Evolutionary conservation across 92 coral and sea anemone species (phyloP).

Genomic region (Meandrina meandrites): DNA sequence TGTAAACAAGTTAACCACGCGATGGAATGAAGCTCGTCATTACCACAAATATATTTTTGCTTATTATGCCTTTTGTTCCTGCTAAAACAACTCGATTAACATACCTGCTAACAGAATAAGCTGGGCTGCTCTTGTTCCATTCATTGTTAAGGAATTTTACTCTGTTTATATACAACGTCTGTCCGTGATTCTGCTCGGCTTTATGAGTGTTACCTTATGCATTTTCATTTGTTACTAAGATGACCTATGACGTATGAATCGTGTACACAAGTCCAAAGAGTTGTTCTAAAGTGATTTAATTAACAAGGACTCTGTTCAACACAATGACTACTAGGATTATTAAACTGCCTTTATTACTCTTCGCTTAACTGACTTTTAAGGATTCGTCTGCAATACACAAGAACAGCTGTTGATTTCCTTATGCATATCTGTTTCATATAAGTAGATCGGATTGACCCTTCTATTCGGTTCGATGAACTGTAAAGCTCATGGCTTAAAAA

Average conservation of each 20-base stretch:
- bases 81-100: not conserved
- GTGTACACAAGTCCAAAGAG: not conserved
- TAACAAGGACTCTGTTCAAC: not conserved
- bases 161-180: slow-evolving; percentile 11
- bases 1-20: slow-evolving; percentile 27
- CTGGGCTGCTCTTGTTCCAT: slow-evolving; percentile 14
- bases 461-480: not conserved
- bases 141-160: slow-evolving; percentile 26
- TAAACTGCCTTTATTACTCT: not conserved
- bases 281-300: slow-evolving; percentile 6
- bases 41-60: not conserved
- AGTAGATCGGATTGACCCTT: not conserved
- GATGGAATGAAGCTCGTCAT: not conserved
- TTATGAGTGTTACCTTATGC: not conserved
- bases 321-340: slow-evolving; percentile 10
- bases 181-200: not conserved
- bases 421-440: not conserved
- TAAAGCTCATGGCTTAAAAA: not conserved
- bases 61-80: not conserved
- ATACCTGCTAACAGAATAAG: slow-evolving; percentile 38
- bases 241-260: slow-evolving; percentile 28
- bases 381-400: not conserved
- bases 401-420: slow-evolving; percentile 3
- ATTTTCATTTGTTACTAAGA: slow-evolving; percentile 29
- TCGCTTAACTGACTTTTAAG: not conserved